Conservation (phyloP, 2,888 invertebrate species). For the Volucella inflata region DNA sequence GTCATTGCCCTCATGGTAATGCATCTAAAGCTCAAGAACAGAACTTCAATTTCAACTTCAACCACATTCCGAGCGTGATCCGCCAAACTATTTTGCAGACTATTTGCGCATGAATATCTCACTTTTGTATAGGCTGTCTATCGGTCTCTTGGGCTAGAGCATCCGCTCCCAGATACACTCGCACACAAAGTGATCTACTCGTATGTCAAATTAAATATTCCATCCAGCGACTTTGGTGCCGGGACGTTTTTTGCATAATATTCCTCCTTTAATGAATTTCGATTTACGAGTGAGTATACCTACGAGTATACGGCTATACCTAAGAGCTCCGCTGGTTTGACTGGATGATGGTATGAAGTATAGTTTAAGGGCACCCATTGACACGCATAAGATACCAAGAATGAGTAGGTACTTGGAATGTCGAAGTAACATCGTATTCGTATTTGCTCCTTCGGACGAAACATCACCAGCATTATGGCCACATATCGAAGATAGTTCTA, state of each 20-base stretch:
- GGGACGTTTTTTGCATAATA: slow-evolving; percentile 61
- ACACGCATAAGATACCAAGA: slow-evolving; percentile 8
- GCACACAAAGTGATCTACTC: slow-evolving; percentile 20
- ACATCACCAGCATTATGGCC: neutral
- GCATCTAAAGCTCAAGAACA: neutral
- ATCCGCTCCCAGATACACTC: slow-evolving; percentile 1
- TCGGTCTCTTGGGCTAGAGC: slow-evolving; percentile 11
- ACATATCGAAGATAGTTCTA: slow-evolving; percentile 50
- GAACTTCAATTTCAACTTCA: neutral
- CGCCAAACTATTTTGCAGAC: slow-evolving; percentile 19
- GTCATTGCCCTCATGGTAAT: slow-evolving; percentile 23
- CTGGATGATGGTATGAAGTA: neutral
- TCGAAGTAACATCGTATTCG: neutral
- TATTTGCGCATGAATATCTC: slow-evolving; percentile 38
- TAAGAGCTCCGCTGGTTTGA: slow-evolving; percentile 35
- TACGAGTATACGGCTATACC: no score
- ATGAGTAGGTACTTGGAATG: neutral
- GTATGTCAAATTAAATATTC: slow-evolving; percentile 62
- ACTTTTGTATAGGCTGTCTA: neutral
- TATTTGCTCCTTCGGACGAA: slow-evolving; percentile 17
- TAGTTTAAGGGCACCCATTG: neutral
- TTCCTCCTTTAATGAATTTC: slow-evolving; percentile 46
- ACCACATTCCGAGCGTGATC: neutral
- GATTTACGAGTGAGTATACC: no score
- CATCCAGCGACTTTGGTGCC: slow-evolving; percentile 37